These are phyloP conservation scores for Gallinago stenura DNA, from an alignment of 2,797 vertebrate genomes.

Conservation along the genomic window DNA sequence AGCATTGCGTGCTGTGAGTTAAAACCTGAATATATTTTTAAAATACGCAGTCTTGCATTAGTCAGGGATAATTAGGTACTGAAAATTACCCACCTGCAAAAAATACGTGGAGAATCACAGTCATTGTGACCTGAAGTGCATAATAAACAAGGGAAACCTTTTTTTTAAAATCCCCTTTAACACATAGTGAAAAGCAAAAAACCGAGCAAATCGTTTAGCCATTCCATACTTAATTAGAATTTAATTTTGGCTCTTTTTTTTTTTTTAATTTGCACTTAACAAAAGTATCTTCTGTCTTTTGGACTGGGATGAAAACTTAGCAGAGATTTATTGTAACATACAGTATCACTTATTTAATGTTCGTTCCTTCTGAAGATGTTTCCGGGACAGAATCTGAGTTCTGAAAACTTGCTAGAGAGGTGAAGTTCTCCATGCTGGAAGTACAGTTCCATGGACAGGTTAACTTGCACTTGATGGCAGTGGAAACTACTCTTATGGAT, in stretches of 20 bases:
- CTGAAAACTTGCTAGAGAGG: background rate
- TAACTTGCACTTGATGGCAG: background rate
- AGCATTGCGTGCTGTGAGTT: background rate
- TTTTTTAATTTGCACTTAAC: background rate
- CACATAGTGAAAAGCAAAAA: background rate
- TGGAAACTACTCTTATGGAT: background rate
- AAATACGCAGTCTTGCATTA: background rate
- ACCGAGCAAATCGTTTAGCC: background rate
- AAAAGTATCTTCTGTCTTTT: background rate
- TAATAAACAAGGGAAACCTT: background rate
- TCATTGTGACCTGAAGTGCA: background rate
- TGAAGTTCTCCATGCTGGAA: background rate
- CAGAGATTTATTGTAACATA: background rate
- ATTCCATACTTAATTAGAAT: background rate
- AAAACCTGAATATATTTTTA: background rate
- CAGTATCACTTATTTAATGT: background rate
- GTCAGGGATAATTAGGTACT: background rate
- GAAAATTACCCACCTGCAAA: background rate
- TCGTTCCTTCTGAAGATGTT: background rate
- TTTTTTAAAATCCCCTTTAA: background rate
- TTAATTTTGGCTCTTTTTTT: background rate
- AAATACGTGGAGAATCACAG: background rate
- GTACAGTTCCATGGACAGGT: background rate
- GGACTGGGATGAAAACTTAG: background rate
- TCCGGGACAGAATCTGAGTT: background rate